Evolutionary conservation across 2,113 vertebrate species (phyloP).

Genomic region (Grammomys surdaster): DNA sequence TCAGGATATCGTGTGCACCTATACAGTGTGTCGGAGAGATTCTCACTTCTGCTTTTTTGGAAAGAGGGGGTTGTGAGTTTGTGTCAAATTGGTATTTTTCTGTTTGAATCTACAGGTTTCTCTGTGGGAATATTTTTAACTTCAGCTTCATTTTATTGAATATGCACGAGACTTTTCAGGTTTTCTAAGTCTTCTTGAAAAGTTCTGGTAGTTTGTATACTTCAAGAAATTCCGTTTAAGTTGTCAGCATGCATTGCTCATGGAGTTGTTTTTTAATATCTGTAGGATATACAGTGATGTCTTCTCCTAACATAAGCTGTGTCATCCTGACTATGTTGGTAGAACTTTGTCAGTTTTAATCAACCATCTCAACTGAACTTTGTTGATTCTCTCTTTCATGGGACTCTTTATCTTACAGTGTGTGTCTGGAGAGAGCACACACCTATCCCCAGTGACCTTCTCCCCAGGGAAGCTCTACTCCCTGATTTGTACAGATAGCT

Average conservation of each 20-base stretch:
- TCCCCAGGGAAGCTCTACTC: not conserved
- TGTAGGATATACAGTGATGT: not conserved
- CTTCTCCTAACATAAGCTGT: not conserved
- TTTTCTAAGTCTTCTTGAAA: not conserved
- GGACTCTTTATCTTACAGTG: not conserved
- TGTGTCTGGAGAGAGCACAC: not conserved
- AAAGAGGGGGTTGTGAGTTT: not conserved
- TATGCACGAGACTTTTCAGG: not conserved
- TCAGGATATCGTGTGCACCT: not conserved
- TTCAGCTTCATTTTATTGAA: not conserved
- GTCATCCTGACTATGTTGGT: not conserved
- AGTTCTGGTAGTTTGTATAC: not conserved
- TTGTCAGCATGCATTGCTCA: not conserved
- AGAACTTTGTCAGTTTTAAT: not conserved
- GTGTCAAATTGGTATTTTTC: not conserved
- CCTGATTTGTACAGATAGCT: not conserved
- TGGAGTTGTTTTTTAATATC: not conserved
- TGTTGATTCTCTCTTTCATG: not conserved
- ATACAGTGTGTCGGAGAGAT: not conserved
- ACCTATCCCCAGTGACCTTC: not conserved
- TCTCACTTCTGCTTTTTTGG: not conserved
- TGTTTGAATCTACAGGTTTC: not conserved
- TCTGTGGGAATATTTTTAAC: not conserved
- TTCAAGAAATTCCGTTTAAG: not conserved
- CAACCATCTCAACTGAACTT: not conserved